These are phyloP conservation scores for Datnioides undecimradiatus DNA, from an alignment of 2,113 vertebrate species.

Conservation along the genomic window DNA sequence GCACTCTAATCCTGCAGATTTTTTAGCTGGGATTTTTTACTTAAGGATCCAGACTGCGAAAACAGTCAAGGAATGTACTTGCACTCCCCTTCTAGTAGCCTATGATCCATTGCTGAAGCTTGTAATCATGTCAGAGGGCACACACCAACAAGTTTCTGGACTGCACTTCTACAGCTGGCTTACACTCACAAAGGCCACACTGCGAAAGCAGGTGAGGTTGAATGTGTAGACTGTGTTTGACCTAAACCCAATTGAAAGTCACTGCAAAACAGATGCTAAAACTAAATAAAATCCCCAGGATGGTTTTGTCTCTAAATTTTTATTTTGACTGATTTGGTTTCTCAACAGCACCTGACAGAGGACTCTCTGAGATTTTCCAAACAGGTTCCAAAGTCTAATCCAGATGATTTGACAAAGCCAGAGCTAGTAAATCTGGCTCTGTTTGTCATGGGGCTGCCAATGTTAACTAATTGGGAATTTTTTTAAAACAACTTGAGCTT, in stretches of 20 bases:
- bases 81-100: constrained; percentile 29
- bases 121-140: constrained; percentile 38
- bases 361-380: constrained; percentile 49
- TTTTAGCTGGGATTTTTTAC: constrained; percentile 74
- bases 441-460: constrained; percentile 50
- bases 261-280: not conserved
- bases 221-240: not conserved
- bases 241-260: constrained; percentile 16
- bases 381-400: constrained; percentile 69
- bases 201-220: not conserved
- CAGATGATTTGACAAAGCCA: constrained; percentile 61
- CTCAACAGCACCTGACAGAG: constrained; percentile 24
- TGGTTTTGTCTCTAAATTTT: not conserved
- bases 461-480: constrained; percentile 74
- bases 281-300: not conserved
- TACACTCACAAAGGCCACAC: not conserved
- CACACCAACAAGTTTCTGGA: constrained; percentile 6
- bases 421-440: constrained; percentile 59
- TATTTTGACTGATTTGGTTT: constrained; percentile 12
- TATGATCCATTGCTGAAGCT: constrained; percentile 37
- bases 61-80: constrained; percentile 49
- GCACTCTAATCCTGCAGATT: constrained; percentile 68
- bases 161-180: not conserved
- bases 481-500: constrained; percentile 67
- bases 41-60: constrained; percentile 45